These are phyloP conservation scores for Paratrypauchen microcephalus DNA, from an alignment of 2,797 vertebrate genomes.

Conservation along the genomic window DNA sequence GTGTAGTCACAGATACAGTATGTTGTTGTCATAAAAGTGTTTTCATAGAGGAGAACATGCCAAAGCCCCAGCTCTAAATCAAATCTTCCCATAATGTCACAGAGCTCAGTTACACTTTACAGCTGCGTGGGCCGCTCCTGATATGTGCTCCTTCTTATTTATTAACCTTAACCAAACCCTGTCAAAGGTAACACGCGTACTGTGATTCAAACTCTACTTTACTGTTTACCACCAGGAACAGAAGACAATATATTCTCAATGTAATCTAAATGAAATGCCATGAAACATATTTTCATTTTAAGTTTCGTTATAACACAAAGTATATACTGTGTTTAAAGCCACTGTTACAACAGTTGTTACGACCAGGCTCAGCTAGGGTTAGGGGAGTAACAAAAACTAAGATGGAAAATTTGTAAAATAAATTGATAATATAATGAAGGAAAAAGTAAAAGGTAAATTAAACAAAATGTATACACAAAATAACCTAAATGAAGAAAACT, in stretches of 20 bases:
- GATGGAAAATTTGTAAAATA: too few species aligned
- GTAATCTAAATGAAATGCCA: conserved; percentile 4
- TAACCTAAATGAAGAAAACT: too few species aligned
- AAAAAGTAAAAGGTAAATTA: too few species aligned
- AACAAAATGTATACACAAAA: too few species aligned
- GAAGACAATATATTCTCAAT: conserved; percentile 7
- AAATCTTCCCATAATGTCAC: conserved; percentile 32
- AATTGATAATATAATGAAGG: too few species aligned
- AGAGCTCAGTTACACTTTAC: conserved; percentile 37
- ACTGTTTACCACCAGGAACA: conserved; percentile 13
- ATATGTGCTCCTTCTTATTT: background rate
- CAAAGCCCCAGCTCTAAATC: conserved; percentile 26
- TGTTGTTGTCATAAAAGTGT: conserved; percentile 11
- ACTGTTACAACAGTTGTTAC: background rate
- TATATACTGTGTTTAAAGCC: background rate
- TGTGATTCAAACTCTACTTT: background rate
- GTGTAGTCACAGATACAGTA: background rate
- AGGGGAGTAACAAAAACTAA: too few species aligned
- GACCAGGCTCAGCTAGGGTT: too few species aligned
- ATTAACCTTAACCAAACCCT: conserved; percentile 16
- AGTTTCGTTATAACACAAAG: background rate
- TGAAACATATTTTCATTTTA: background rate
- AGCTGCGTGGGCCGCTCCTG: conserved; percentile 15
- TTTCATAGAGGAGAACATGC: conserved; percentile 16
- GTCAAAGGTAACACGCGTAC: background rate